Percentiles rank a stretch among this genome's conserved stretches.
phyloP scores from a whole-genome alignment of 2,888 invertebrate species.

The Sphaeridia pumilis region DNA sequence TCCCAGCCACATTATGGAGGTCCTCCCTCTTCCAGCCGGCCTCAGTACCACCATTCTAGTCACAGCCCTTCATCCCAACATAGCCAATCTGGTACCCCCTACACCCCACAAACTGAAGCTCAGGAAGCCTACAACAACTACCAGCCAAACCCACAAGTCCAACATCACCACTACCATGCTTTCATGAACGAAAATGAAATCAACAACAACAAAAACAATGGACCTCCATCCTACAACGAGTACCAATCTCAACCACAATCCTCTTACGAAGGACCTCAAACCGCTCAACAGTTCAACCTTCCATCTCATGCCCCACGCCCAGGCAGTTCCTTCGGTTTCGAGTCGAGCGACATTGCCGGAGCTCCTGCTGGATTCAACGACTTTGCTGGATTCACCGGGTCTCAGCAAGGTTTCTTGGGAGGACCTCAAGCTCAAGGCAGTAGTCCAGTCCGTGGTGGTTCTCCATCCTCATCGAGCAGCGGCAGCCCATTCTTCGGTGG shows the following conservation, averaged over 20 bases:
- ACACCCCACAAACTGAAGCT: not conserved
- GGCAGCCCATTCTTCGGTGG: slow-evolving; percentile 9
- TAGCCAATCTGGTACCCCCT: not conserved
- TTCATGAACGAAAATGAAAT: not conserved
- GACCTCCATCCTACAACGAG: not conserved
- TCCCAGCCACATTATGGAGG: not conserved
- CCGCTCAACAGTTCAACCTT: slow-evolving; percentile 8
- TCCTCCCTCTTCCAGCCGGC: not conserved
- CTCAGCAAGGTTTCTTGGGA: not conserved
- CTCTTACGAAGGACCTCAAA: slow-evolving; percentile 3
- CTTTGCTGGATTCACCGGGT: slow-evolving; percentile 1
- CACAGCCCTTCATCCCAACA: not conserved
- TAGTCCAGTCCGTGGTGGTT: not conserved
- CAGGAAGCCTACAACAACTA: slow-evolving; percentile 1
- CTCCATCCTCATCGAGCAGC: not conserved
- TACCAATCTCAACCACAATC: not conserved
- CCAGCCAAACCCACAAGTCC: no score
- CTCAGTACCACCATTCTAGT: not conserved
- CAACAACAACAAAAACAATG: not conserved
- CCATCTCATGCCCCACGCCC: not conserved
- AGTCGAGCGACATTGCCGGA: no score
- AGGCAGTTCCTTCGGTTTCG: not conserved
- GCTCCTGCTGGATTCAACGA: slow-evolving; percentile 2
- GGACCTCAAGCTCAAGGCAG: slow-evolving; percentile 5
- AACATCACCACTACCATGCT: slow-evolving; percentile 11